These are phyloP conservation scores for Ornithoptera alexandrae DNA, from an alignment of 2,888 invertebrate genomes.

Conservation along the genomic window DNA sequence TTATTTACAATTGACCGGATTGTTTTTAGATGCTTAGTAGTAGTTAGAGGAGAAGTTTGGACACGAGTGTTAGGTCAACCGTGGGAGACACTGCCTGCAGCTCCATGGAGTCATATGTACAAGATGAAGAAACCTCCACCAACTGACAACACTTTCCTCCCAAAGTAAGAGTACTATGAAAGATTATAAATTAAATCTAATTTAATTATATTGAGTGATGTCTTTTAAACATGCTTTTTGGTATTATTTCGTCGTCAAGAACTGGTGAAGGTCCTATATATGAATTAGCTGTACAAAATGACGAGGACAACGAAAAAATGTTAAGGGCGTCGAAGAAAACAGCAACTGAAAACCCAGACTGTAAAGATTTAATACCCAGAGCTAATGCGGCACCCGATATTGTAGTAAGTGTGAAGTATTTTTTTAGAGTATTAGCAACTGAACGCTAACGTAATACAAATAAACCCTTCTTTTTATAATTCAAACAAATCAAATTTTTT, in stretches of 20 bases:
- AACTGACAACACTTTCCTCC: conserved; percentile 44
- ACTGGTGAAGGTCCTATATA: conserved; percentile 58
- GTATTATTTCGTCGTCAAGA: conserved; percentile 37
- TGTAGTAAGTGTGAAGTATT: conserved; percentile 48
- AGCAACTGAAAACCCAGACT: conserved; percentile 35
- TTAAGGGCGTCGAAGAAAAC: conserved; percentile 43
- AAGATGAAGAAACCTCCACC: conserved; percentile 76
- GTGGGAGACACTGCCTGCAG: conserved; percentile 70
- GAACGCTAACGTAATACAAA: not conserved
- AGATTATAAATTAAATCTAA: not conserved
- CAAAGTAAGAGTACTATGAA: conserved; percentile 51
- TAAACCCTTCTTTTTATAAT: no score
- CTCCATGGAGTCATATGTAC: conserved; percentile 77
- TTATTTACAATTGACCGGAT: not conserved
- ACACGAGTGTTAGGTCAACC: conserved; percentile 71
- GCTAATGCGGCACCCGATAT: conserved; percentile 47
- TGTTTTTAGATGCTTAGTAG: conserved; percentile 60
- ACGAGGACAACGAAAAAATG: conserved; percentile 42
- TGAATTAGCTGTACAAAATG: conserved; percentile 53
- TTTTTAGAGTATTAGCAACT: not conserved
- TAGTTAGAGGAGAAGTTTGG: conserved; percentile 72
- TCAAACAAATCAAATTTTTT: not conserved
- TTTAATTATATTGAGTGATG: not conserved
- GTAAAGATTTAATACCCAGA: conserved; percentile 31
- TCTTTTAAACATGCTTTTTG: not conserved